Conservation (phyloP, 1,140 invertebrate species). For the Kradibia gibbosae region DNA sequence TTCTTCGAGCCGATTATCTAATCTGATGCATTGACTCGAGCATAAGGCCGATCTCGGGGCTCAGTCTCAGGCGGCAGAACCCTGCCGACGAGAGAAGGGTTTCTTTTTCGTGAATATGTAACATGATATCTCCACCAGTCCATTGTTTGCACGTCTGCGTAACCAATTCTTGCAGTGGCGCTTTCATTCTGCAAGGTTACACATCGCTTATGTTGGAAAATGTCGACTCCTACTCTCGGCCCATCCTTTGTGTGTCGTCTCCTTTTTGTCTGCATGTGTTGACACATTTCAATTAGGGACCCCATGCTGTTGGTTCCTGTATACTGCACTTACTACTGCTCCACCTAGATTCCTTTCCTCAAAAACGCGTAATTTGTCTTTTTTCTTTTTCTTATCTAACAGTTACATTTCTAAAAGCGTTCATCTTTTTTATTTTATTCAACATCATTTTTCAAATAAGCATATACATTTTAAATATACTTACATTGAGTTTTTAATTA, state of each 20-base stretch:
- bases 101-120: constrained; percentile 24
- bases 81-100: constrained; percentile 36
- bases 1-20: constrained; percentile 37
- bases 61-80: not conserved
- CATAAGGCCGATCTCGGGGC: not conserved
- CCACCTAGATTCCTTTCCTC: not conserved
- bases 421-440: no score
- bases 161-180: not conserved
- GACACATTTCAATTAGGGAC: constrained; percentile 12
- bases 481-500: no score
- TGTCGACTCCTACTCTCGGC: not conserved
- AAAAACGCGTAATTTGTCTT: not conserved
- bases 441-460: no score
- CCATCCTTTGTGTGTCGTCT: not conserved
- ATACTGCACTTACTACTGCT: not conserved
- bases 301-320: not conserved
- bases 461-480: no score
- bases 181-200: constrained; percentile 22
- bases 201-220: not conserved
- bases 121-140: not conserved
- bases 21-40: constrained; percentile 32
- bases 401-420: no score
- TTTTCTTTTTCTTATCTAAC: no score
- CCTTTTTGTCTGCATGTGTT: not conserved
- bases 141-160: constrained; percentile 1